A percentile compares a stretch with the other conserved stretches of the same genome.
Conservation (phyloP, 2,888 invertebrate species). For the Horisme vitalbata region DNA sequence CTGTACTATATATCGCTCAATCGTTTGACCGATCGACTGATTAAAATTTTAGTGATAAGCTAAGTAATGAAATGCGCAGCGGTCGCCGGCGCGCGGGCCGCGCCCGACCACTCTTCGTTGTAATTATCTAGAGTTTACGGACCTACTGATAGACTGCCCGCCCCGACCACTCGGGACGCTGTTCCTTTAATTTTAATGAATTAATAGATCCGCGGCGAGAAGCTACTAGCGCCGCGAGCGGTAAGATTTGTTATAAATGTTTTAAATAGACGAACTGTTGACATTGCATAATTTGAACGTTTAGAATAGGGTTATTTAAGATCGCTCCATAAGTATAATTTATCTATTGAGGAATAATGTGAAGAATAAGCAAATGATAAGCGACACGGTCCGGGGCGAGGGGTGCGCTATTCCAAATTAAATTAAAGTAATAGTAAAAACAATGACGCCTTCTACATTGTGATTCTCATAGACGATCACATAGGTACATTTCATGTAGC, state of each 20-base stretch:
- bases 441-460: slow-evolving; percentile 69
- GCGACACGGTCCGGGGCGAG: slow-evolving; percentile 69
- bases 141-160: slow-evolving; percentile 59
- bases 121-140: slow-evolving; percentile 69
- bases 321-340: slow-evolving; percentile 82
- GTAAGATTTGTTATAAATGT: slow-evolving; percentile 74
- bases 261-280: slow-evolving; percentile 78
- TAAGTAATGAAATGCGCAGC: slow-evolving; percentile 65
- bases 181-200: slow-evolving; percentile 63
- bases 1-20: slow-evolving; percentile 83
- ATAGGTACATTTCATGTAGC: slow-evolving; percentile 74
- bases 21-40: slow-evolving; percentile 83
- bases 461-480: slow-evolving; percentile 76
- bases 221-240: slow-evolving; percentile 41
- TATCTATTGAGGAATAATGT: slow-evolving; percentile 75
- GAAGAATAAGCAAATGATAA: slow-evolving; percentile 73
- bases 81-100: slow-evolving; percentile 38
- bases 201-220: slow-evolving; percentile 46
- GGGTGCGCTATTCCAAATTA: slow-evolving; percentile 74
- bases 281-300: slow-evolving; percentile 81
- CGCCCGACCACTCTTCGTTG: slow-evolving; percentile 52
- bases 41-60: slow-evolving; percentile 83
- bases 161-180: slow-evolving; percentile 37
- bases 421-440: slow-evolving; percentile 59
- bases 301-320: slow-evolving; percentile 82